Base-by-base conservation (phyloP, 2,797 vertebrate genomes). In the Benthosema pterotum region DNA sequence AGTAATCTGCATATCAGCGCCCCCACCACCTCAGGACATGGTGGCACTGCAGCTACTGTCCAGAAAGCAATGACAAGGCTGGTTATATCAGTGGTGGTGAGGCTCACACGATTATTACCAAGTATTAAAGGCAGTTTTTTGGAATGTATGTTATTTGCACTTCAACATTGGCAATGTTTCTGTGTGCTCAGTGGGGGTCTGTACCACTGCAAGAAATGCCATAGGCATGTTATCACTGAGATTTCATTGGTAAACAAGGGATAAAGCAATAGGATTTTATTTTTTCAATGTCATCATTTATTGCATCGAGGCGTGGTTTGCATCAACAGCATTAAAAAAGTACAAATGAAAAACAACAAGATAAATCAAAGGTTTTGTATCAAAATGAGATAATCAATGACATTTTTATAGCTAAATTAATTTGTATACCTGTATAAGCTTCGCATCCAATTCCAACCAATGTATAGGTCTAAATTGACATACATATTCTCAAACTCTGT, bases 251-350 rank as follows among this genome's bases (percentile, higher is more conserved):
- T 45, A 67, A 72, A 48, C 46, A 4, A 81, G 65, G 12, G 28
- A 73, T 54, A 48, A 38, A 52, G 17, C 17, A 32, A 60, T 16
- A n/a, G 15, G 57, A 76, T 73, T 47, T 42, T 42, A 22, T 48
- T 52, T 45, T 86, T 88, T 83, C 83, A 88, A 83, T 84, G 83
- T 89, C 85, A 87, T 81, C 82, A 80, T 90, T 91, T 90, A 90
- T 92, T 92, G 88, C 90, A 92, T 90, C 82, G 74, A 86, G 83
- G 82, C 78, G 88, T 87, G 83, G 85, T 59, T 88, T 89, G 87
- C 83, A 86, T 46, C 65, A 86, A 90, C 81, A 84, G 65, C 75
- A 83, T 70, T 63, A 83, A 82, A 83, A 89, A 91, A 81, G 85
- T 88, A 91, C 77, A 87, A 88, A 87, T 85, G 55, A 85, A 87